A percentile compares a stretch with the other conserved stretches of the same genome.
These are phyloP conservation scores for Falco punctatus DNA, from an alignment of 2,113 vertebrate species.

Conservation along the genomic window DNA sequence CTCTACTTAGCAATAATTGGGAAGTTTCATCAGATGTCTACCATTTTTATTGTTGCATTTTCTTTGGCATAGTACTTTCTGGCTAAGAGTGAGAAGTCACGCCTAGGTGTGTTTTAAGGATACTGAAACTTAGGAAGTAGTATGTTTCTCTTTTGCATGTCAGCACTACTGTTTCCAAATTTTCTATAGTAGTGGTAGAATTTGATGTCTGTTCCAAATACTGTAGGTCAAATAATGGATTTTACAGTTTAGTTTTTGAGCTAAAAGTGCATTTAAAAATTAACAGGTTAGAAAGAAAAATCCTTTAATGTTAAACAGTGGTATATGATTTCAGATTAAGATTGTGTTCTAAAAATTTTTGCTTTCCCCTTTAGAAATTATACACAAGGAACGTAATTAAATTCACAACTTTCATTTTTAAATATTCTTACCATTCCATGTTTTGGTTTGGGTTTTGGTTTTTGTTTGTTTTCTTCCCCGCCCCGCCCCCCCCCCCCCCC, in stretches of 20 bases:
- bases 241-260: not conserved
- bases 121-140: not conserved
- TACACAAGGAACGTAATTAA: not conserved
- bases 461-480: not conserved
- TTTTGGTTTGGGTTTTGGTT: too few species aligned
- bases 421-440: not conserved
- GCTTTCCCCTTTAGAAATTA: not conserved
- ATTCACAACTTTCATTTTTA: not conserved
- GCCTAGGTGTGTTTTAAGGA: not conserved
- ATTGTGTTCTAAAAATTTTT: not conserved
- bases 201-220: not conserved
- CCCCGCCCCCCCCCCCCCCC: too few species aligned
- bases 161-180: not conserved
- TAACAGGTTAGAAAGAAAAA: not conserved
- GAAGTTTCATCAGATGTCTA: not conserved
- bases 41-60: not conserved
- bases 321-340: not conserved
- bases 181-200: not conserved
- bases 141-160: not conserved
- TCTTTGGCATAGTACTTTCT: not conserved
- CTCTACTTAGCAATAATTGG: not conserved
- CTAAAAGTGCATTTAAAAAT: not conserved
- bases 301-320: not conserved
- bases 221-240: not conserved
- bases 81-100: not conserved